phyloP scores from a whole-genome alignment of 1,140 invertebrate genomes.

The Acromyrmex echinatior region DNA sequence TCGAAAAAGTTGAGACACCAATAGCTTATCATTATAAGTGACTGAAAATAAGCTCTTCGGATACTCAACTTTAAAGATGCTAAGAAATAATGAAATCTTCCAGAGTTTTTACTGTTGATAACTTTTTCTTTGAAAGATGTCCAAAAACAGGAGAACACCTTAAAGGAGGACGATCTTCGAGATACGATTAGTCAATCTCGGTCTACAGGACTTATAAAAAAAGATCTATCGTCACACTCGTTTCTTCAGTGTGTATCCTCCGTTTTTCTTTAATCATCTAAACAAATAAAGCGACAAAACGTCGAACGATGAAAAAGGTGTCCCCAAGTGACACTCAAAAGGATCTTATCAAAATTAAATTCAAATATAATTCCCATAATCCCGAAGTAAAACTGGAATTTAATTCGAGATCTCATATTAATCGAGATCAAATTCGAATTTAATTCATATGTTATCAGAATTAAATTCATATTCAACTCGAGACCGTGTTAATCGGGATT shows the following conservation, averaged over 20 bases:
- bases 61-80: conserved; percentile 22
- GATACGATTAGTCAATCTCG: conserved; percentile 22
- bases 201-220: conserved; percentile 44
- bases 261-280: conserved; percentile 81
- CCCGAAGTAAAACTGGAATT: conserved; percentile 24
- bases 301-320: conserved; percentile 70
- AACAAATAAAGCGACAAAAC: conserved; percentile 85
- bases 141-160: conserved; percentile 1
- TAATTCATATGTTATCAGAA: conserved; percentile 23
- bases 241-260: conserved; percentile 18
- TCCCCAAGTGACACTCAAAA: conserved; percentile 67
- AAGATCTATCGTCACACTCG: conserved; percentile 19
- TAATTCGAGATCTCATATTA: conserved; percentile 6
- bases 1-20: conserved; percentile 35
- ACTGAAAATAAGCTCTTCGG: conserved; percentile 36
- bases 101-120: conserved; percentile 7
- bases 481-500: conserved; percentile 11
- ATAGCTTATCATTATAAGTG: conserved; percentile 25
- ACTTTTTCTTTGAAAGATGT: conserved; percentile 27
- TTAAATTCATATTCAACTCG: conserved; percentile 47
- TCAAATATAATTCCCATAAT: conserved; percentile 46
- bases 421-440: conserved; percentile 30
- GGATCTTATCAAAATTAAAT: conserved; percentile 48
- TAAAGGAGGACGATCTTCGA: conserved; percentile 51
- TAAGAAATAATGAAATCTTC: conserved; percentile 26